Conservation (phyloP, 2,797 vertebrate species). For the Esox masquinongy region DNA sequence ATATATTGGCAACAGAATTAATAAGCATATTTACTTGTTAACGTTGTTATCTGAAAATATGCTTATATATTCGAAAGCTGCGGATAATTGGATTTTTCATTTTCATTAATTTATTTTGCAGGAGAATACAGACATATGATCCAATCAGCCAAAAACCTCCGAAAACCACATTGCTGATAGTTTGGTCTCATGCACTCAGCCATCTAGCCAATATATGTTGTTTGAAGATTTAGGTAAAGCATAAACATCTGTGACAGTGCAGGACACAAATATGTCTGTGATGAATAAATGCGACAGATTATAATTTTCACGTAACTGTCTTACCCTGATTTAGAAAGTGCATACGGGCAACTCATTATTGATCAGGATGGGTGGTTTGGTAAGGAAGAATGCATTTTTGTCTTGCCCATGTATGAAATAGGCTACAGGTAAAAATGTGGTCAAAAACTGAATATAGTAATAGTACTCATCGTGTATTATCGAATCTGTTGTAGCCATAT, state of each 20-base stretch:
- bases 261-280: neutral
- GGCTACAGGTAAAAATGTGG: neutral
- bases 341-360: neutral
- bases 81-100: too few relatives aligned
- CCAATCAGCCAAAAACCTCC: neutral
- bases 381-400: neutral
- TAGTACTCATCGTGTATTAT: too few relatives aligned
- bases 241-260: neutral
- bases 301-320: neutral
- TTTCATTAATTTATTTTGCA: neutral
- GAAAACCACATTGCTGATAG: neutral
- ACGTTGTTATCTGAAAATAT: too few relatives aligned
- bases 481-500: too few relatives aligned
- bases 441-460: neutral
- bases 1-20: too few relatives aligned
- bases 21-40: too few relatives aligned
- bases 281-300: neutral
- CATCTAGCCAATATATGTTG: neutral
- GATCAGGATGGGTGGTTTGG: neutral
- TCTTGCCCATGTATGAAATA: neutral
- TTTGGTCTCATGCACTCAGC: neutral
- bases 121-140: conserved; percentile 18
- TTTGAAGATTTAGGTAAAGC: neutral
- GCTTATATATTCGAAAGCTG: too few relatives aligned
- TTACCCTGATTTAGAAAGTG: neutral